phyloP scores from a whole-genome alignment of 2,797 vertebrate genomes.

The Ficedula albicollis region DNA sequence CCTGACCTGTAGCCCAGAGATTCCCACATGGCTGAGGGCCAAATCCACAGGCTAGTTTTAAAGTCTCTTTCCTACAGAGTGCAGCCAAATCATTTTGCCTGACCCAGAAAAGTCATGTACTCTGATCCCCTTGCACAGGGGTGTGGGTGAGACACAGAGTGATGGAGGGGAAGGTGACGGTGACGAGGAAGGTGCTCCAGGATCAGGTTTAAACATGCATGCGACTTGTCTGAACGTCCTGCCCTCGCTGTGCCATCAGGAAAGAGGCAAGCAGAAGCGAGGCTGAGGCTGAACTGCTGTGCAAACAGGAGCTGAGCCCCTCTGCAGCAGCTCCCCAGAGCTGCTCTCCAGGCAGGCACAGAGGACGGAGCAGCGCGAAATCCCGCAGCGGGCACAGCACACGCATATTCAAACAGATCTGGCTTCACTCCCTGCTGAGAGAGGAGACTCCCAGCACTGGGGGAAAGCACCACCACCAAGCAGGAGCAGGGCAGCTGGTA shows the following conservation, averaged over 20 bases:
- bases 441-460: not conserved
- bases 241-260: not conserved
- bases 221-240: not conserved
- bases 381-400: not conserved
- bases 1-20: not conserved
- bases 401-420: not conserved
- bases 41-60: not conserved
- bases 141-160: accelerated
- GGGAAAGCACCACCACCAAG: not conserved
- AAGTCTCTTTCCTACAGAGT: accelerated
- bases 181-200: not conserved
- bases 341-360: not conserved
- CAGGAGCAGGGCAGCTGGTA: not conserved
- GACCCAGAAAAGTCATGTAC: not conserved
- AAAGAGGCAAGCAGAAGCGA: not conserved
- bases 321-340: not conserved
- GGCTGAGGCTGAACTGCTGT: not conserved
- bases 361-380: not conserved
- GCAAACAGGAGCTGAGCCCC: not conserved
- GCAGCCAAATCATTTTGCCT: not conserved
- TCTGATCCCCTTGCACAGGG: not conserved
- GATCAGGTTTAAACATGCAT: not conserved
- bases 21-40: not conserved
- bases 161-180: not conserved
- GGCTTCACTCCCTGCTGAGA: not conserved